Evolutionary conservation across 92 coral and sea anemone genomes (phyloP).

Genomic region (Bergia sp.): DNA sequence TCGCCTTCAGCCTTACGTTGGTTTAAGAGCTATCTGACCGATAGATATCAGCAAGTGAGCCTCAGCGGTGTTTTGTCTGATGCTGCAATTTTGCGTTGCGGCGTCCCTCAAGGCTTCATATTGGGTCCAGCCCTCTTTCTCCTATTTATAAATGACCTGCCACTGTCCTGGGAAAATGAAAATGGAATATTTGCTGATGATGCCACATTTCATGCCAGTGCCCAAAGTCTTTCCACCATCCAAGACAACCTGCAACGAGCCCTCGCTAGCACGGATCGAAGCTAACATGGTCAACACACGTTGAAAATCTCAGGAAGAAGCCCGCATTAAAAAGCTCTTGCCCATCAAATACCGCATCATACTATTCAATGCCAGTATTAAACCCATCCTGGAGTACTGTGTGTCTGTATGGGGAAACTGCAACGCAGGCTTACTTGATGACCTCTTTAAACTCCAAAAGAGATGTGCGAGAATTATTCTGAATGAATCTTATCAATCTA

Average conservation of each 20-base stretch:
- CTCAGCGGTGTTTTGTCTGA: conserved; percentile 7
- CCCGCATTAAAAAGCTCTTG: background rate
- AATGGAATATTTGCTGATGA: too few relatives aligned
- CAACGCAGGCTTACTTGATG: too few relatives aligned
- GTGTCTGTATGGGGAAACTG: too few relatives aligned
- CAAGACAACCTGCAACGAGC: too few relatives aligned
- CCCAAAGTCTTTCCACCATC: too few relatives aligned
- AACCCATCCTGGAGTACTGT: too few relatives aligned
- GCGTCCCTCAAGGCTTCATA: conserved; percentile 6
- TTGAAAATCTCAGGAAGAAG: conserved; percentile 14
- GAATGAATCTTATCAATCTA: too few relatives aligned
- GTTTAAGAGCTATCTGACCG: background rate
- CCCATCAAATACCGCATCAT: too few relatives aligned
- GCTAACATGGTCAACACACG: conserved; percentile 18
- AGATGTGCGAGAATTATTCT: too few relatives aligned
- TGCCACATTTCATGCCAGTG: too few relatives aligned
- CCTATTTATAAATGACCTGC: conserved; percentile 10
- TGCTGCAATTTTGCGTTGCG: background rate
- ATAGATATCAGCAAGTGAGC: conserved; percentile 1
- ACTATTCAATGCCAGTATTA: too few relatives aligned
- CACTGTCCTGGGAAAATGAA: background rate
- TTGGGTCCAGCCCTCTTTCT: background rate
- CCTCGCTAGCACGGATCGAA: background rate
- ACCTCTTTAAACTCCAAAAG: too few relatives aligned
- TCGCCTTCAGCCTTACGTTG: conserved; percentile 22